Evolutionary conservation across 2,797 vertebrate species (phyloP).

Genomic region (Mastacembelus armatus): DNA sequence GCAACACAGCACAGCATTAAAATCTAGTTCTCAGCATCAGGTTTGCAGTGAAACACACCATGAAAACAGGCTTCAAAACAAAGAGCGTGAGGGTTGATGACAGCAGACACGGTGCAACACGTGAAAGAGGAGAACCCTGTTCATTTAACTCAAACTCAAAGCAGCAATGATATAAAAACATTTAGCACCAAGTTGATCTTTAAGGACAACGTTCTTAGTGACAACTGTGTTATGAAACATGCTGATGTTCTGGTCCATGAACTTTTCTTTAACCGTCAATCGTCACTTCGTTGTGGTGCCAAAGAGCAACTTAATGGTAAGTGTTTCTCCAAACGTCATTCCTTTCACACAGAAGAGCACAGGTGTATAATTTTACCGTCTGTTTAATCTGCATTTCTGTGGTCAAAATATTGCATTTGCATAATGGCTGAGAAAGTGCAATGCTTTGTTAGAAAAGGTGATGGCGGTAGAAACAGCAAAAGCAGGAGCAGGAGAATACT

Average conservation of each 20-base stretch:
- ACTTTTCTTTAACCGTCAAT: background rate
- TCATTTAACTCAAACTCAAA: constrained; percentile 59
- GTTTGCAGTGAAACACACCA: constrained; percentile 30
- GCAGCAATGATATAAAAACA: constrained; percentile 55
- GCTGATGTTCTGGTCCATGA: background rate
- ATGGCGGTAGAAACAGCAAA: constrained; percentile 30
- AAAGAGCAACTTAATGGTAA: constrained; percentile 67
- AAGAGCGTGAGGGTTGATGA: constrained; percentile 49
- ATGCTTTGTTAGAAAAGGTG: constrained; percentile 29
- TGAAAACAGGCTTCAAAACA: constrained; percentile 64
- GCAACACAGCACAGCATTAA: constrained; percentile 18
- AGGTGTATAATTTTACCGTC: constrained; percentile 16
- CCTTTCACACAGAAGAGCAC: constrained; percentile 28
- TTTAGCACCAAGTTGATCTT: constrained; percentile 67
- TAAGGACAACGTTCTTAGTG: background rate
- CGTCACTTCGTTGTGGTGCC: constrained; percentile 4
- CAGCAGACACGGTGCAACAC: constrained; percentile 38
- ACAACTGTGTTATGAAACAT: constrained; percentile 1
- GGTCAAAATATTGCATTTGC: constrained; percentile 15
- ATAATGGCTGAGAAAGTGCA: constrained; percentile 31
- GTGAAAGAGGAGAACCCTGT: constrained; percentile 44
- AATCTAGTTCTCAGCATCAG: constrained; percentile 39
- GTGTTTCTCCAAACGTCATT: constrained; percentile 37
- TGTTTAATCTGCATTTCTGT: background rate
- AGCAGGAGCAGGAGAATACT: constrained; percentile 75